phyloP scores from a whole-genome alignment of 2,113 vertebrate genomes.

The Turnix velox region DNA sequence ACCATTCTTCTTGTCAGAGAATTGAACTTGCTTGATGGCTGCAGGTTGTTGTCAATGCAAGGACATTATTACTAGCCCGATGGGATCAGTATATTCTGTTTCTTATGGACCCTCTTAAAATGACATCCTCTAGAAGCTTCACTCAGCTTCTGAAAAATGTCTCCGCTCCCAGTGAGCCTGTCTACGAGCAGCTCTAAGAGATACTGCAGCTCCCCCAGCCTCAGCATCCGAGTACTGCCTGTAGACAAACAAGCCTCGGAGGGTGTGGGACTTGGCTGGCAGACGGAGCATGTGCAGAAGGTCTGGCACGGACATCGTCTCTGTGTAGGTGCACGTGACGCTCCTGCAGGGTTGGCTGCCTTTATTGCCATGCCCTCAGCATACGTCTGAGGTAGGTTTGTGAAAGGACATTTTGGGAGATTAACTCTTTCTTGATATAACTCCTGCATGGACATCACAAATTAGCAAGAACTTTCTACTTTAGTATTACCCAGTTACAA shows the following conservation, averaged over 20 bases:
- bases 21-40: slow-evolving; percentile 22
- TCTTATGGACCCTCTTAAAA: neutral
- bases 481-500: too few species aligned
- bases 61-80: neutral
- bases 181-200: neutral
- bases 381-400: fast-evolving
- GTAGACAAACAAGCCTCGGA: slow-evolving; percentile 49
- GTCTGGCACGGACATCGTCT: neutral
- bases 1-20: neutral
- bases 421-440: neutral
- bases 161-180: neutral
- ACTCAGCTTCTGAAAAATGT: neutral
- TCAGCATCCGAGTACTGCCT: slow-evolving; percentile 18
- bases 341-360: neutral
- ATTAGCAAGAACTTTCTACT: neutral
- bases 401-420: neutral
- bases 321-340: neutral
- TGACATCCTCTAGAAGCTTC: neutral
- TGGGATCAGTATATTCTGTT: neutral
- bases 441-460: neutral
- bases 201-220: slow-evolving; percentile 14
- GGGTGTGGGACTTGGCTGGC: slow-evolving; percentile 52
- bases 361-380: neutral
- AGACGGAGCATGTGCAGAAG: slow-evolving; percentile 80
- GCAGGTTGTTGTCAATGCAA: slow-evolving; percentile 48